phyloP scores from a whole-genome alignment of 2,888 invertebrate genomes.

The Morpho deidamia region DNA sequence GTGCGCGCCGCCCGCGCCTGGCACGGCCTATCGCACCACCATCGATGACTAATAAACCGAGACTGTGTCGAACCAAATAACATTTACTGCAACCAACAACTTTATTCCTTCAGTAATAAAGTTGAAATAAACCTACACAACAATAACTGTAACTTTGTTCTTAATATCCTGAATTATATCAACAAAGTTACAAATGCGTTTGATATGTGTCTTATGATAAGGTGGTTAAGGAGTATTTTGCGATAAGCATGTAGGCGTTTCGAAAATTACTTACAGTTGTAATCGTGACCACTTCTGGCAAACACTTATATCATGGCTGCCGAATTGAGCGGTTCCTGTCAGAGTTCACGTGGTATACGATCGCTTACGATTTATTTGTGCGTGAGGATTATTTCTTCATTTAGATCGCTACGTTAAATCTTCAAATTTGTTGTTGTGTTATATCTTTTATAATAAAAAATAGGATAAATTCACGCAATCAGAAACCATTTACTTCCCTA shows the following conservation, averaged over 20 bases:
- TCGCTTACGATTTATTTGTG: slow-evolving; percentile 60
- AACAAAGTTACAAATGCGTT: slow-evolving; percentile 39
- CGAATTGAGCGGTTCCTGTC: slow-evolving; percentile 74
- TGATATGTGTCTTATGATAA: slow-evolving; percentile 36
- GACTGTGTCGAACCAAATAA: slow-evolving; percentile 30
- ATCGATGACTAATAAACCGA: slow-evolving; percentile 76
- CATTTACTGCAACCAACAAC: slow-evolving; percentile 9
- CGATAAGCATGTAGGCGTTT: slow-evolving; percentile 1
- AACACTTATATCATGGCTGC: slow-evolving; percentile 69
- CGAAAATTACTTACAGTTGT: slow-evolving; percentile 43
- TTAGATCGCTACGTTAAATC: slow-evolving; percentile 33
- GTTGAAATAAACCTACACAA: slow-evolving; percentile 20
- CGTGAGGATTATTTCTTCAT: slow-evolving; percentile 71
- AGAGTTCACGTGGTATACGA: slow-evolving; percentile 56
- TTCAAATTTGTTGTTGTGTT: slow-evolving; percentile 2
- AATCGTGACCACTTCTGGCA: slow-evolving; percentile 72
- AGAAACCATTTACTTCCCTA: no score
- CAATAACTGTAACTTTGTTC: slow-evolving; percentile 33
- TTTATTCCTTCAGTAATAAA: slow-evolving; percentile 15
- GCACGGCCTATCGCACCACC: slow-evolving; percentile 74
- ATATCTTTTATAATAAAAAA: background rate
- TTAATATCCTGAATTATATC: slow-evolving; percentile 49
- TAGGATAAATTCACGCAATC: background rate
- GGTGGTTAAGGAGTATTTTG: slow-evolving; percentile 37
- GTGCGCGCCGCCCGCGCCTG: slow-evolving; percentile 71